phyloP scores from a whole-genome alignment of 2,797 vertebrate species.

The Sebastes nivosus region DNA sequence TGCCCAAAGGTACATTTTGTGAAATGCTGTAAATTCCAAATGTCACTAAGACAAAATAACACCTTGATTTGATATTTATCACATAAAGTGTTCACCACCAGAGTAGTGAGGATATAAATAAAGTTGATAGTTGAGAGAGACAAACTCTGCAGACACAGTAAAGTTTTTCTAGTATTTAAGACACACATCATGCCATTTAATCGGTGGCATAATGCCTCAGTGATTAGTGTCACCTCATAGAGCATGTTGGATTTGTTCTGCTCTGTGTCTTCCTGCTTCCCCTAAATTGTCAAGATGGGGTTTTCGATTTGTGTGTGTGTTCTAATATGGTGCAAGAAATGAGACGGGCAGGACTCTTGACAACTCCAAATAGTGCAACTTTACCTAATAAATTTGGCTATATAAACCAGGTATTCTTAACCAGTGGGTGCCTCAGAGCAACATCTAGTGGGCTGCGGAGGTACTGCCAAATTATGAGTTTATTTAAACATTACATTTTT shows the following conservation, averaged over 20 bases:
- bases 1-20: background rate
- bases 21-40: background rate
- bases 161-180: background rate
- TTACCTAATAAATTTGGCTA: background rate
- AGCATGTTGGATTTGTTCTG: background rate
- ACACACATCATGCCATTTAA: background rate
- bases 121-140: background rate
- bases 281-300: background rate
- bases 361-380: background rate
- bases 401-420: background rate
- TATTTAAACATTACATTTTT: too few relatives aligned
- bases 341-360: background rate
- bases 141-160: background rate
- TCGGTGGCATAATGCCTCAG: background rate
- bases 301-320: background rate
- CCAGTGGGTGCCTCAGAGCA: too few relatives aligned
- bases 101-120: background rate
- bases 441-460: too few relatives aligned
- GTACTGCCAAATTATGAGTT: too few relatives aligned
- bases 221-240: background rate
- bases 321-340: background rate
- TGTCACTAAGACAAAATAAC: background rate
- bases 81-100: background rate
- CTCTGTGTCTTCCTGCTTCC: background rate
- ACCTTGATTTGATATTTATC: background rate